A percentile compares a stretch with the other conserved stretches of the same genome.
These are phyloP conservation scores for Blomia tropicalis DNA, from an alignment of 2,888 invertebrate genomes.

Conservation along the genomic window DNA sequence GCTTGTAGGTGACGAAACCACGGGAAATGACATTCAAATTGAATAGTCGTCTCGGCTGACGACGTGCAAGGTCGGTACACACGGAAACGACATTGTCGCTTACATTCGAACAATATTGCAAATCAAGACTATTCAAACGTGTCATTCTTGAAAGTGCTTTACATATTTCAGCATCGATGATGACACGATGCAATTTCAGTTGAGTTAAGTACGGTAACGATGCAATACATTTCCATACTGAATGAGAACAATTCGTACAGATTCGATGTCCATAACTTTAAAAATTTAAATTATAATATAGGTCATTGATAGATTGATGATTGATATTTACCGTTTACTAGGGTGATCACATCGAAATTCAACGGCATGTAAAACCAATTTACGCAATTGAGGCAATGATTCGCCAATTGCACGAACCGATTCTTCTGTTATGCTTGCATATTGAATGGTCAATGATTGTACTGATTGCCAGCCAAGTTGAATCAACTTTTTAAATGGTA, in stretches of 20 bases:
- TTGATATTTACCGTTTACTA: slow-evolving; percentile 10
- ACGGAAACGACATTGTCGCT: slow-evolving; percentile 16
- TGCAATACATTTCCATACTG: slow-evolving; percentile 16
- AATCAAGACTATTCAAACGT: slow-evolving; percentile 8
- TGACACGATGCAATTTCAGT: slow-evolving; percentile 21
- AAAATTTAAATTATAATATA: background rate
- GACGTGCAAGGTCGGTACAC: slow-evolving; percentile 18
- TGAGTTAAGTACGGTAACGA: background rate
- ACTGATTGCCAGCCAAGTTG: slow-evolving; percentile 19
- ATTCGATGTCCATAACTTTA: slow-evolving; percentile 23
- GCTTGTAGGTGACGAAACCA: slow-evolving; percentile 10
- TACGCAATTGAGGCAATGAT: slow-evolving; percentile 20
- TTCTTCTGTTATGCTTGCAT: slow-evolving; percentile 17
- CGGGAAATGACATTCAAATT: slow-evolving; percentile 11
- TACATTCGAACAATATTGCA: slow-evolving; percentile 23
- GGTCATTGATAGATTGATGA: background rate
- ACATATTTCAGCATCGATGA: slow-evolving; percentile 21
- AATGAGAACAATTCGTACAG: slow-evolving; percentile 11
- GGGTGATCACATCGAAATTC: slow-evolving; percentile 22
- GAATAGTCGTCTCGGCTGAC: background rate
- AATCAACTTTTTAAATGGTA: slow-evolving; percentile 16
- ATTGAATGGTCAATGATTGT: slow-evolving; percentile 14
- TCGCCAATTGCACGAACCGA: slow-evolving; percentile 15
- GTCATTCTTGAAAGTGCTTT: slow-evolving; percentile 6
- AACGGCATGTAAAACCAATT: slow-evolving; percentile 14